A percentile compares a stretch with the other conserved stretches of the same genome.
These are phyloP conservation scores for Caerostris extrusa DNA, from an alignment of 1,140 invertebrate genomes.

Conservation along the genomic window DNA sequence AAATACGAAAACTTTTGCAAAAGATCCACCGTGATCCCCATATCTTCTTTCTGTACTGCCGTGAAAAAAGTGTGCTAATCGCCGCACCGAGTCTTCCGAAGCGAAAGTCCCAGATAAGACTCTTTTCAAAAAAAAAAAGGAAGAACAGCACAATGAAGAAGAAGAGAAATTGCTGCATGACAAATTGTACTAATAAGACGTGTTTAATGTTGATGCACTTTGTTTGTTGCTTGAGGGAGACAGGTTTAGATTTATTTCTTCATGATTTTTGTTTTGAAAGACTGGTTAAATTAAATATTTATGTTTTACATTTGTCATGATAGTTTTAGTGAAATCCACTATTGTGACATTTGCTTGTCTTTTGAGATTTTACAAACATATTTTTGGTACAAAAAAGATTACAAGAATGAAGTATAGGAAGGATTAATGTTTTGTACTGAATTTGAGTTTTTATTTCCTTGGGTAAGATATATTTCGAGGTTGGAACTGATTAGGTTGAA, in stretches of 20 bases:
- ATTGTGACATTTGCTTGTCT: no score
- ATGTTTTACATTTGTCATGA: background rate
- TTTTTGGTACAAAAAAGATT: no score
- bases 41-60: background rate
- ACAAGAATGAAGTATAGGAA: no score
- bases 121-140: background rate
- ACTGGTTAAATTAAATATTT: background rate
- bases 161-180: background rate
- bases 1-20: no score
- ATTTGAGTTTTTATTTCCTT: no score
- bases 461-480: no score
- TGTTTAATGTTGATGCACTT: background rate
- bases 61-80: conserved; percentile 13
- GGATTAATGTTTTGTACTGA: no score
- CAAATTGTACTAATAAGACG: background rate
- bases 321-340: background rate
- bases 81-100: background rate
- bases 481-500: no score
- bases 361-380: no score
- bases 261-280: background rate
- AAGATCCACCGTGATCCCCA: background rate
- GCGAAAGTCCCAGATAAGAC: conserved; percentile 9
- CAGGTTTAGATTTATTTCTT: background rate
- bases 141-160: background rate
- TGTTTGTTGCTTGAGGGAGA: background rate